Percentiles rank a stretch among this genome's conserved stretches.
Evolutionary conservation across 2,888 invertebrate genomes (phyloP).

Genomic region (Argyresthia goedartella): DNA sequence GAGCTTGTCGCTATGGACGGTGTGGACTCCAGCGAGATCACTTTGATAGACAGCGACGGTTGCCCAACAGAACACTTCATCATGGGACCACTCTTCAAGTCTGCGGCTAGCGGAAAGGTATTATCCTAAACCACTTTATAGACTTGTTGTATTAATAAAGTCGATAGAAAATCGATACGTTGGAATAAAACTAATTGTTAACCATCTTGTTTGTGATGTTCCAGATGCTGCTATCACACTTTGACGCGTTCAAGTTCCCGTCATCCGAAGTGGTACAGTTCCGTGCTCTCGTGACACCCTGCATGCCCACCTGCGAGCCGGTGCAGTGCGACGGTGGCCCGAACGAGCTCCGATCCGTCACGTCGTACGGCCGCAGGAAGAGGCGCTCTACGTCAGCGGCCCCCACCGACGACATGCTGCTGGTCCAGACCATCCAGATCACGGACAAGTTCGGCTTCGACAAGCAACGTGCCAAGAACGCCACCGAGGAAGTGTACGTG

Average conservation of each 20-base stretch:
- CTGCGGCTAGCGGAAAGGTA: constrained; percentile 83
- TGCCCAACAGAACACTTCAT: constrained; percentile 95
- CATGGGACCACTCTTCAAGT: constrained; percentile 92
- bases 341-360: constrained; percentile 84
- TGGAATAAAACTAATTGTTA: not conserved
- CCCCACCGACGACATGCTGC: constrained; percentile 82
- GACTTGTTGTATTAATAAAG: not conserved
- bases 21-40: constrained; percentile 91
- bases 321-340: constrained; percentile 91
- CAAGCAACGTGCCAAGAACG: constrained; percentile 73
- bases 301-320: constrained; percentile 93
- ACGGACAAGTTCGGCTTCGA: constrained; percentile 93
- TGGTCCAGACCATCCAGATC: constrained; percentile 92
- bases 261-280: constrained; percentile 95
- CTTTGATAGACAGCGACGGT: constrained; percentile 90
- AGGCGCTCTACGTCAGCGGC: constrained; percentile 75
- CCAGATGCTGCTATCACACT: constrained; percentile 88
- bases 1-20: constrained; percentile 96
- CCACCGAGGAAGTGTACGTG: constrained; percentile 79
- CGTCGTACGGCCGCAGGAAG: constrained; percentile 87
- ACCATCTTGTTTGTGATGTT: constrained; percentile 21
- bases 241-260: constrained; percentile 97
- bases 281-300: constrained; percentile 94
- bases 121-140: constrained; percentile 20
- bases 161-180: not conserved